Evolutionary conservation across 2,113 vertebrate genomes (phyloP).

Genomic region (Mastomys natalensis): DNA sequence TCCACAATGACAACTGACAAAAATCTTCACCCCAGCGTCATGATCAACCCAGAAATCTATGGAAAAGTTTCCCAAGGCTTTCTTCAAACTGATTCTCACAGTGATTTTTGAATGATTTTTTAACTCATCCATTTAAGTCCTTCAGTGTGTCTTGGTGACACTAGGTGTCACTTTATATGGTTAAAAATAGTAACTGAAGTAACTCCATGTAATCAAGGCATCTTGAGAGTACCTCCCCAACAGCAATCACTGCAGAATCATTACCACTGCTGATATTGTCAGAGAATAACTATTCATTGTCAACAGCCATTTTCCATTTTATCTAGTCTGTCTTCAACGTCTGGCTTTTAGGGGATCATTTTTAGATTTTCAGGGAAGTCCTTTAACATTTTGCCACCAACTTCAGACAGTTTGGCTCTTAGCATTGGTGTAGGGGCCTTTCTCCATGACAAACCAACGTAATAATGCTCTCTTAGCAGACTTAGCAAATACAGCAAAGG

Average conservation of each 20-base stretch:
- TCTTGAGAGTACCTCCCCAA: neutral
- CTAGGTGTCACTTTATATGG: neutral
- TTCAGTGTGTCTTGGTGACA: neutral
- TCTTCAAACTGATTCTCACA: neutral
- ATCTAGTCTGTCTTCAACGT: neutral
- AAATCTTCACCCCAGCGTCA: neutral
- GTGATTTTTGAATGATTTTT: neutral
- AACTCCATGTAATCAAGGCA: neutral
- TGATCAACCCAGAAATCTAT: neutral
- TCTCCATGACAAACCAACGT: slow-evolving; percentile 62
- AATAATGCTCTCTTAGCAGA: slow-evolving; percentile 70
- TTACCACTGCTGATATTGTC: neutral
- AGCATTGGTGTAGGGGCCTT: slow-evolving; percentile 64
- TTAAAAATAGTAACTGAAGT: slow-evolving; percentile 9
- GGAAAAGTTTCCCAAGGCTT: slow-evolving; percentile 13
- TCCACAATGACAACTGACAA: slow-evolving; percentile 28
- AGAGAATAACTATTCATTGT: neutral
- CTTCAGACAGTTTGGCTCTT: slow-evolving; percentile 64
- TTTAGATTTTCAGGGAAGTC: neutral
- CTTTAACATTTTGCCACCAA: neutral
- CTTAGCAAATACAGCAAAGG: slow-evolving; percentile 71
- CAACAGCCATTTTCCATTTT: neutral
- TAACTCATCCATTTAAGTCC: slow-evolving; percentile 22
- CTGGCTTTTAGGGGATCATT: neutral
- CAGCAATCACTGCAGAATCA: neutral